Percentiles rank a stretch among this genome's conserved stretches.
Evolutionary conservation across 2,113 vertebrate species (phyloP).

Genomic region (Neolamprologus toae): DNA sequence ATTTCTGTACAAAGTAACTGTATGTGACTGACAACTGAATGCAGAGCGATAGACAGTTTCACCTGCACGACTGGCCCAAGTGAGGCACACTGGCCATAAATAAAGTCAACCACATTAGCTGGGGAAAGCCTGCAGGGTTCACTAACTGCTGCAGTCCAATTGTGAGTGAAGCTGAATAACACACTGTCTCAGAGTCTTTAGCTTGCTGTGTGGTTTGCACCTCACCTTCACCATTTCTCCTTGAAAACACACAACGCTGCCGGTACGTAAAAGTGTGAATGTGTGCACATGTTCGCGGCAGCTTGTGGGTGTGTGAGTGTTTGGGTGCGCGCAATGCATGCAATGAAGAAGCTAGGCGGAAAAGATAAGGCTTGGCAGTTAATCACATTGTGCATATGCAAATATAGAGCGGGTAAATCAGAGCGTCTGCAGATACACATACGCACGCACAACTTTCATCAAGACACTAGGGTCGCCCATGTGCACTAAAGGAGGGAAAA

Average conservation of each 20-base stretch:
- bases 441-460: neutral
- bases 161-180: slow-evolving; percentile 9
- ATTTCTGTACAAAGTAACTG: slow-evolving; percentile 10
- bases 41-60: slow-evolving; percentile 35
- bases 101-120: slow-evolving; percentile 31
- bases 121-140: slow-evolving; percentile 3
- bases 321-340: neutral
- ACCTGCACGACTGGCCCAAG: slow-evolving; percentile 1
- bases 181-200: neutral
- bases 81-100: slow-evolving; percentile 18
- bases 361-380: slow-evolving; percentile 48
- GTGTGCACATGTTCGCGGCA: neutral
- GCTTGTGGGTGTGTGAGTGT: neutral
- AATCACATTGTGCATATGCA: slow-evolving; percentile 57
- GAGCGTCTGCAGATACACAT: slow-evolving; percentile 13
- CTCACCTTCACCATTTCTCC: slow-evolving; percentile 14
- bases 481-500: neutral
- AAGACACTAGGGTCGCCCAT: neutral
- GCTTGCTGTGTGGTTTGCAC: neutral
- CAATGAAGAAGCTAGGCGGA: neutral
- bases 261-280: neutral
- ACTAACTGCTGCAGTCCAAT: slow-evolving; percentile 2
- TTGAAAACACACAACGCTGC: neutral
- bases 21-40: slow-evolving; percentile 42
- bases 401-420: slow-evolving; percentile 43